A percentile compares a stretch with the other conserved stretches of the same genome.
phyloP scores from a whole-genome alignment of 2,888 invertebrate species.

The Ophion ventricosus region DNA sequence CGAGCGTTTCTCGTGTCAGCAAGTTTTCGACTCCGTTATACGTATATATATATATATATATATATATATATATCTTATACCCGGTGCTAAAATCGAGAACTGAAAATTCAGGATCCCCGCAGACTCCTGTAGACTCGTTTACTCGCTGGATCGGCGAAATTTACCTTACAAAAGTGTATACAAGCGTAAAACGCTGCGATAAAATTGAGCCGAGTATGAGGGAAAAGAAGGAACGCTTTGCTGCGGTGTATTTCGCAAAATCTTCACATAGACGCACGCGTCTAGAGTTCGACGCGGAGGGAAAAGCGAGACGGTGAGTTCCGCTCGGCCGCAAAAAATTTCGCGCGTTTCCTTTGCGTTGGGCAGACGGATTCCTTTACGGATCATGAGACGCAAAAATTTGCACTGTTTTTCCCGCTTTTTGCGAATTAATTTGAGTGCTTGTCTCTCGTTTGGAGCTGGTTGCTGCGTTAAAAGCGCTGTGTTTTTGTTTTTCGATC shows the following conservation, averaged over 20 bases:
- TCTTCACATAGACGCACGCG: not conserved
- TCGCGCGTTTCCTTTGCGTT: slow-evolving; percentile 15
- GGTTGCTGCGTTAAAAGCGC: not conserved
- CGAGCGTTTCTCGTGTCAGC: slow-evolving; percentile 62
- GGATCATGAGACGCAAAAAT: not conserved
- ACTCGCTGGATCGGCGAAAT: slow-evolving; percentile 65
- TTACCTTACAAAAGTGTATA: slow-evolving; percentile 36
- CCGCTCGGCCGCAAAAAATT: no score
- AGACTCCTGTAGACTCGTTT: slow-evolving; percentile 63
- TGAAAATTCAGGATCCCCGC: slow-evolving; percentile 37
- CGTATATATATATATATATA: not conserved
- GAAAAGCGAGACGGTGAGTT: slow-evolving; percentile 17
- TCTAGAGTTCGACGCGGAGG: not conserved
- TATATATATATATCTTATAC: not conserved
- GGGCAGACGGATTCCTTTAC: slow-evolving; percentile 7
- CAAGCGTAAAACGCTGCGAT: slow-evolving; percentile 38
- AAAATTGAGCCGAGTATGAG: slow-evolving; percentile 44
- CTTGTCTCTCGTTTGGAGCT: not conserved
- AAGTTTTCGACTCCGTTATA: slow-evolving; percentile 50
- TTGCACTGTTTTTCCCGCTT: slow-evolving; percentile 1
- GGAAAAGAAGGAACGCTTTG: slow-evolving; percentile 12
- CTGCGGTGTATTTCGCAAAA: slow-evolving; percentile 33
- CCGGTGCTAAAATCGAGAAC: slow-evolving; percentile 28
- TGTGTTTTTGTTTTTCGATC: not conserved
- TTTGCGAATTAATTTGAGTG: slow-evolving; percentile 5